A percentile compares a stretch with the other conserved stretches of the same genome.
These are phyloP conservation scores for Pheosia gnoma DNA, from an alignment of 2,888 invertebrate genomes.

Conservation along the genomic window DNA sequence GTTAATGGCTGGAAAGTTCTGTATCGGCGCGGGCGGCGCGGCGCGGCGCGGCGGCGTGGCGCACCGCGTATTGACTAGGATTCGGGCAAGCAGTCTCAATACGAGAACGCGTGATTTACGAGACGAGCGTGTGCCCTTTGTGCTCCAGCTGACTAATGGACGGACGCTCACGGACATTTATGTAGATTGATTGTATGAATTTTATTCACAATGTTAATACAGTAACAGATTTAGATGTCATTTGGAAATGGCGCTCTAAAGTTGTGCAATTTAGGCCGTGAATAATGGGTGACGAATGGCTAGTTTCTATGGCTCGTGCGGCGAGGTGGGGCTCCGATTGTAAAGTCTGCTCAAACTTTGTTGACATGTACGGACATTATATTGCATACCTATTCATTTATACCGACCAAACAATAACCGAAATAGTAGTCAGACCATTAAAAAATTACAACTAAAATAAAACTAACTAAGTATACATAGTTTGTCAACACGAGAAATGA, in stretches of 20 bases:
- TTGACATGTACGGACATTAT: background rate
- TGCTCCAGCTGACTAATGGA: constrained; percentile 82
- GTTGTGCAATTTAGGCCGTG: constrained; percentile 84
- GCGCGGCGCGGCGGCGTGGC: constrained; percentile 34
- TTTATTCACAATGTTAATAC: constrained; percentile 85
- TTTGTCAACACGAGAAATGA: background rate
- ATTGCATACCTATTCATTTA: too few relatives aligned
- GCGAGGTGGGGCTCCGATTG: constrained; percentile 72
- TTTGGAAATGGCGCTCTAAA: constrained; percentile 84
- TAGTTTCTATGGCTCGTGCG: constrained; percentile 74
- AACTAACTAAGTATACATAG: too few relatives aligned
- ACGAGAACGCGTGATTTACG: constrained; percentile 81
- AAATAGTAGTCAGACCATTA: too few relatives aligned
- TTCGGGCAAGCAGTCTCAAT: constrained; percentile 81
- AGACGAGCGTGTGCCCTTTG: constrained; percentile 83
- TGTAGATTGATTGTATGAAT: constrained; percentile 85
- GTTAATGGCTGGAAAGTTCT: constrained; percentile 75
- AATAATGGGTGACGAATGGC: constrained; percentile 83
- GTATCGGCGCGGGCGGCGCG: constrained; percentile 39
- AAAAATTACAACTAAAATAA: too few relatives aligned
- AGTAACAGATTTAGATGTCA: constrained; percentile 84
- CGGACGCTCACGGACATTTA: constrained; percentile 84
- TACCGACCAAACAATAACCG: too few relatives aligned
- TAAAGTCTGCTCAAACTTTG: constrained; percentile 47
- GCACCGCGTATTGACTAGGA: constrained; percentile 70